Conservation (phyloP, 2,797 vertebrate genomes). For the Liasis olivaceus region DNA sequence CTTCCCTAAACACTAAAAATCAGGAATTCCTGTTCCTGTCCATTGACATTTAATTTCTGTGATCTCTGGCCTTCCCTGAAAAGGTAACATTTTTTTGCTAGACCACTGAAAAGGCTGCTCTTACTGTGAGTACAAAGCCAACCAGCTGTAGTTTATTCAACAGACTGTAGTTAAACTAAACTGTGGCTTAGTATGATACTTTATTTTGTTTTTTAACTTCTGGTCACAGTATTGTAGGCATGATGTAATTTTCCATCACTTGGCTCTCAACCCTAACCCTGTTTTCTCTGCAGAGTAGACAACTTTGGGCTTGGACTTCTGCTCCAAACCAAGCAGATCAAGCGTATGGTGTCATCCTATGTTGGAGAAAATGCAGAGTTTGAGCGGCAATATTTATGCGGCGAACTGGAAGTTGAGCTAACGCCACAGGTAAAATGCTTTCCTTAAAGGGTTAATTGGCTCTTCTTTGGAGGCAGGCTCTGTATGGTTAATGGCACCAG, state of each 20-base stretch:
- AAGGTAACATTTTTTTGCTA: neutral
- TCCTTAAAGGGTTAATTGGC: neutral
- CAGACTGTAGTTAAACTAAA: neutral
- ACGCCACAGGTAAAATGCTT: conserved; percentile 87
- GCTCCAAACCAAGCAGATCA: conserved; percentile 93
- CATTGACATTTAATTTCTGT: neutral
- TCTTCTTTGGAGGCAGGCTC: neutral
- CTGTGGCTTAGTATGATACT: neutral
- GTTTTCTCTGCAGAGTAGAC: conserved; percentile 83
- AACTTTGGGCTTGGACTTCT: conserved; percentile 95
- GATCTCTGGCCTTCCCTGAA: neutral
- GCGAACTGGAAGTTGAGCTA: conserved; percentile 95
- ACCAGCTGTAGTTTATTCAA: neutral
- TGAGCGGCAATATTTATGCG: conserved; percentile 91
- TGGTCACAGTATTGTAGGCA: neutral
- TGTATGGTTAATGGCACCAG: neutral
- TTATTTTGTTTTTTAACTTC: neutral
- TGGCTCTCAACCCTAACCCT: neutral
- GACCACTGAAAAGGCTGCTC: neutral
- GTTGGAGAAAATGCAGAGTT: conserved; percentile 97
- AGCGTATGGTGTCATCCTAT: conserved; percentile 95
- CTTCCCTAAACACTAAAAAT: neutral
- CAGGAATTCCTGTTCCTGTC: neutral
- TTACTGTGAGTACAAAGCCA: neutral
- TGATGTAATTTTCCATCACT: neutral